Base-by-base conservation (phyloP, 2,113 vertebrate genomes). In the Ornithorhynchus anatinus region DNA sequence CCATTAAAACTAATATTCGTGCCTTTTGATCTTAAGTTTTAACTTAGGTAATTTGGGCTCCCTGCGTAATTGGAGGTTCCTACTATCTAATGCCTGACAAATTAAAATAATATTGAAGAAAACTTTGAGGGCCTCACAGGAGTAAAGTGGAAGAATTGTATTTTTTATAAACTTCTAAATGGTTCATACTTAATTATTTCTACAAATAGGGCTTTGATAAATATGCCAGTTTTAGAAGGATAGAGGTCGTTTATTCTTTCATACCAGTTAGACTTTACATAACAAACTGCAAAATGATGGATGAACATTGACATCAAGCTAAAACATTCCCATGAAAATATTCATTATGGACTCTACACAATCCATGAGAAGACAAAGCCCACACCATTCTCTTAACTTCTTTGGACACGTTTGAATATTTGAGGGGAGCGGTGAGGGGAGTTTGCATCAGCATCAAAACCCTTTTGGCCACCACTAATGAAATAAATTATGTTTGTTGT, bases 401-500 rank as follows among this genome's bases (percentile, higher is more conserved):
- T 53, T 71, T 67, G 66, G 77, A 65, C 67, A 59, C 15, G 72
- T 51, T 63, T 65, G 76, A 62, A 44, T 72, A 75, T 63, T 75
- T 67, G 81, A 42, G 63, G 68, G 80, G 86, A 84, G n/a, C n/a
- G n/a, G n/a, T n/a, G 68, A 81, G 9, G 23, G 22, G 25, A 40
- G 43, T 64, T 57, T 19, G 43, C 50, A 63, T 63, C 75, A 86
- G 70, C 64, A 76, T 80, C 70, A 82, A 73, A 81, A 82, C 39
- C 44, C 80, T 82, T 80, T 86, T 76, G 87, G 86, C 81, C 86
- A 77, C 59, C 72, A 79, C 62, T 84, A 81, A 85, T 75, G 65
- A 89, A 88, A 88, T 89, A 89, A 91, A 86, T 80, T 83, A 82
- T 89, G 82, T 75, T 78, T 89, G 86, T 79, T 89, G 88, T 90